Percentiles rank a stretch among this genome's conserved stretches.
phyloP scores from a whole-genome alignment of 2,797 vertebrate genomes.

The Pseudochirops cupreus region DNA sequence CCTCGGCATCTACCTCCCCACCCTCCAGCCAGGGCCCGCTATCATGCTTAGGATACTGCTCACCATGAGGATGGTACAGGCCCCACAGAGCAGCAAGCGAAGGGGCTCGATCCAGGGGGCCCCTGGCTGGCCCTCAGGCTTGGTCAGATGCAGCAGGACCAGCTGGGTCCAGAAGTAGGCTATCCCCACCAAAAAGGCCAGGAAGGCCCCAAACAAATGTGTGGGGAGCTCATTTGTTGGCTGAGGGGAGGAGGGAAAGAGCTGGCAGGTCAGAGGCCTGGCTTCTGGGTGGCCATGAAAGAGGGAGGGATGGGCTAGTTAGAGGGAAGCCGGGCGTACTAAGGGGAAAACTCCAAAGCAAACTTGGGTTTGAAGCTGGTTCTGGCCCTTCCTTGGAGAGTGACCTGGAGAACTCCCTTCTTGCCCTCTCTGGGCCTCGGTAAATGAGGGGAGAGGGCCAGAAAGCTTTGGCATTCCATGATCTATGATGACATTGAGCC shows the following conservation, averaged over 20 bases:
- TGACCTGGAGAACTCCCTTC: not conserved
- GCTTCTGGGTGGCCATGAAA: too few species aligned
- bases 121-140: slow-evolving; percentile 80
- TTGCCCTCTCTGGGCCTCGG: not conserved
- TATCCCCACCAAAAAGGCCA: slow-evolving; percentile 87
- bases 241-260: slow-evolving; percentile 73
- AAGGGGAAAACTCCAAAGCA: too few species aligned
- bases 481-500: not conserved
- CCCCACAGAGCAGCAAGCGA: slow-evolving; percentile 81
- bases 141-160: slow-evolving; percentile 81
- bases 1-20: too few species aligned
- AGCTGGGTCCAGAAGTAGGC: slow-evolving; percentile 91
- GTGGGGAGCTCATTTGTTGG: slow-evolving; percentile 78
- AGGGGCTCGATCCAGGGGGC: slow-evolving; percentile 80
- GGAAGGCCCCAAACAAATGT: slow-evolving; percentile 87
- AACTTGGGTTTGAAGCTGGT: not conserved
- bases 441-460: not conserved
- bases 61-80: slow-evolving; percentile 81
- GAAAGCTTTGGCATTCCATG: not conserved
- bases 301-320: not conserved
- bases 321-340: not conserved
- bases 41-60: slow-evolving; percentile 87
- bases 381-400: not conserved
- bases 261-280: not conserved
- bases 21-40: accelerated